These are phyloP conservation scores for Rutpela maculata DNA, from an alignment of 2,888 invertebrate genomes.

Conservation along the genomic window DNA sequence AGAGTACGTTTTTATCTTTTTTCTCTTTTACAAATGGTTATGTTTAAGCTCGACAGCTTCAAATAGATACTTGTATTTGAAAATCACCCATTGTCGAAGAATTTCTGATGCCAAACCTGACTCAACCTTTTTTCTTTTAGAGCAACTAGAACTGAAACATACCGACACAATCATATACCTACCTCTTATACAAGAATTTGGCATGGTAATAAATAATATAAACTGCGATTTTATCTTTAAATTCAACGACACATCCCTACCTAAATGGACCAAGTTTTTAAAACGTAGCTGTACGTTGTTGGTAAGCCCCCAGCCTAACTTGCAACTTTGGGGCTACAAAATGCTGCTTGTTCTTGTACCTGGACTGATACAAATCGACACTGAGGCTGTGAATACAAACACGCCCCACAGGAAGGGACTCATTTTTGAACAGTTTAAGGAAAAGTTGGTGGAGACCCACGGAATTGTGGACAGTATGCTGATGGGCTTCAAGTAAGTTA, in stretches of 20 bases:
- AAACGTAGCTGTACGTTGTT: conserved; percentile 71
- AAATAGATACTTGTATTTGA: too few species aligned
- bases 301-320: conserved; percentile 69
- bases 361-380: conserved; percentile 74
- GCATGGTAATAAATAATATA: conserved; percentile 61
- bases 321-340: conserved; percentile 75
- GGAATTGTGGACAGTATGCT: conserved; percentile 76
- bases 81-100: too few species aligned
- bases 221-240: conserved; percentile 64
- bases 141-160: conserved; percentile 57
- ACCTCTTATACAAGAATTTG: conserved; percentile 67
- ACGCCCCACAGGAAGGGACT: conserved; percentile 72
- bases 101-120: too few species aligned
- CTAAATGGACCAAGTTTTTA: conserved; percentile 71
- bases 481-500: conserved; percentile 75
- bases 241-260: conserved; percentile 62
- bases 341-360: conserved; percentile 72
- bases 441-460: conserved; percentile 70
- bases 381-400: conserved; percentile 70
- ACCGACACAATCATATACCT: conserved; percentile 55
- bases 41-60: too few species aligned
- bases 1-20: too few species aligned
- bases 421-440: conserved; percentile 73
- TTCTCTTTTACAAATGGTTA: too few species aligned
- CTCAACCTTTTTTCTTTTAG: conserved; percentile 54